Conservation (phyloP, 2,888 invertebrate species). For the Rhagonycha fulva region DNA sequence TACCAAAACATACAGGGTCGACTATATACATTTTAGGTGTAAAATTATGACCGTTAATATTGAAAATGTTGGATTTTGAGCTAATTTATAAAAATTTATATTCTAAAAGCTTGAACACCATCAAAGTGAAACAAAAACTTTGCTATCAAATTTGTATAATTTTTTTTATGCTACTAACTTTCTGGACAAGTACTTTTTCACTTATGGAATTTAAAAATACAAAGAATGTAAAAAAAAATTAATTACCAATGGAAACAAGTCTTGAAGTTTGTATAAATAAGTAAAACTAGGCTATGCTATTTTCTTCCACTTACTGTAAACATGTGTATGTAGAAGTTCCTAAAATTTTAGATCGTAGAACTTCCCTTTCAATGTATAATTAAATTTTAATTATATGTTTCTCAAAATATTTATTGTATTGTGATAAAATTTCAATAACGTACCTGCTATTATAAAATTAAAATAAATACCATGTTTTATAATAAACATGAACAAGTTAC, state of each 20-base stretch:
- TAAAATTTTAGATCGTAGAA: background rate
- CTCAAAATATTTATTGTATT: constrained; percentile 7
- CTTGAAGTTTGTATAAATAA: background rate
- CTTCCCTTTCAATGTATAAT: background rate
- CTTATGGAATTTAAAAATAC: background rate
- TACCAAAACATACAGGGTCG: background rate
- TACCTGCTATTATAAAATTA: constrained; percentile 11
- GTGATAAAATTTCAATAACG: constrained; percentile 13
- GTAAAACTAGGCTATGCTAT: background rate
- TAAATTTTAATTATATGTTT: background rate
- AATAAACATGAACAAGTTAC: background rate
- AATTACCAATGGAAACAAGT: background rate
- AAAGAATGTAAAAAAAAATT: background rate
- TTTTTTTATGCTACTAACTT: background rate
- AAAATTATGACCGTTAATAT: background rate
- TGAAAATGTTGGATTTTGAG: background rate
- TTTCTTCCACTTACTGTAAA: background rate
- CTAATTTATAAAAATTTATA: background rate
- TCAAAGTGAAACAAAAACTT: background rate
- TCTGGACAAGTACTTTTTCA: background rate
- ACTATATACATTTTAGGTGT: background rate
- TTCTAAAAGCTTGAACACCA: background rate
- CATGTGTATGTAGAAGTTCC: background rate
- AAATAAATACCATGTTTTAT: background rate
- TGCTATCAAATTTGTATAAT: background rate